A percentile compares a stretch with the other conserved stretches of the same genome.
Conservation (phyloP, 2,797 vertebrate genomes). For the Amblyraja radiata region DNA sequence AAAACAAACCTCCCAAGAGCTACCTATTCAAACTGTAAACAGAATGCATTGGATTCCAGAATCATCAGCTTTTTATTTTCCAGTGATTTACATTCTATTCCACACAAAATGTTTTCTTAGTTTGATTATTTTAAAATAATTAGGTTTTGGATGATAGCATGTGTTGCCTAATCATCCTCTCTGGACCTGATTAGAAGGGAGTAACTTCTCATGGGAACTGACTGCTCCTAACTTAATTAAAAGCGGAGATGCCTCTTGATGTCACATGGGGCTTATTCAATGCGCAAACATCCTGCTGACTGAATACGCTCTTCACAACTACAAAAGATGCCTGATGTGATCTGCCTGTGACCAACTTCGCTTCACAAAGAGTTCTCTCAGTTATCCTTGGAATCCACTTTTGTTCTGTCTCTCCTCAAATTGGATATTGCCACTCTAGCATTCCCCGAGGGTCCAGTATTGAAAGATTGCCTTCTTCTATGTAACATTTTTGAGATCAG, state of each 20-base stretch:
- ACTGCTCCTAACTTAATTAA: constrained; percentile 47
- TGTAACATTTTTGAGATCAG: constrained; percentile 22
- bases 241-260: constrained; percentile 46
- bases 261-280: constrained; percentile 43
- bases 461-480: background rate
- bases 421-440: background rate
- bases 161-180: background rate
- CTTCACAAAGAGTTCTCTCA: constrained; percentile 34
- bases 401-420: constrained; percentile 23
- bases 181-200: constrained; percentile 30
- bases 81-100: background rate
- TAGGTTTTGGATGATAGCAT: background rate
- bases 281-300: constrained; percentile 48
- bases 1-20: background rate
- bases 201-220: constrained; percentile 41
- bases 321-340: constrained; percentile 38
- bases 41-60: background rate
- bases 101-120: background rate
- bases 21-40: background rate
- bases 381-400: constrained; percentile 10
- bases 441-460: constrained; percentile 19
- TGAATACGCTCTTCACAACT: constrained; percentile 43
- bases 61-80: background rate
- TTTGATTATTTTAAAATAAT: background rate
- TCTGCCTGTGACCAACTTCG: constrained; percentile 39